These are phyloP conservation scores for Ricordea florida DNA, from an alignment of 92 coral and sea anemone species.

Conservation along the genomic window DNA sequence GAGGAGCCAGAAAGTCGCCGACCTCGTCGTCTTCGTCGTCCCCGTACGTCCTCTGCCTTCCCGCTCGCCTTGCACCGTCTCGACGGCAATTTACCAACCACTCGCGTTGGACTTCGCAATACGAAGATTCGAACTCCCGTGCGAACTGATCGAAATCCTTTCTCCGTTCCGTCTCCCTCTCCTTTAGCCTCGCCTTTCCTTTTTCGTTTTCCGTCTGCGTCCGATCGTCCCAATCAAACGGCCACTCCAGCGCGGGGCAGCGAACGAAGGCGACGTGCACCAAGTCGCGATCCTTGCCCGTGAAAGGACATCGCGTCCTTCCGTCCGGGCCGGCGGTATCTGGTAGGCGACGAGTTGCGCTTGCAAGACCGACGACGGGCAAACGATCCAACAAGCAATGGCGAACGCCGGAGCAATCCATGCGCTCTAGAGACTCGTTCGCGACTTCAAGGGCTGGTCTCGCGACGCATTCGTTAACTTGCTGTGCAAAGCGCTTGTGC, in stretches of 20 bases:
- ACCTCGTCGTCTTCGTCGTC: background rate
- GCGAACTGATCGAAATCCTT: too few species aligned
- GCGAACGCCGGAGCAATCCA: background rate
- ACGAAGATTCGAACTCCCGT: too few species aligned
- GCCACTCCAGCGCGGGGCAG: background rate
- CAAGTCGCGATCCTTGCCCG: background rate
- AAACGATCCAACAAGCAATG: background rate
- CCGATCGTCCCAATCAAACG: background rate
- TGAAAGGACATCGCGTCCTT: background rate
- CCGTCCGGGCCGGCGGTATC: background rate
- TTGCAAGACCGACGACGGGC: background rate
- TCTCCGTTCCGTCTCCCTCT: too few species aligned
- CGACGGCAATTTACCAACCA: too few species aligned
- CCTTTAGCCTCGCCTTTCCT: too few species aligned
- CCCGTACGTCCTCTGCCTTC: too few species aligned
- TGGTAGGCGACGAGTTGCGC: background rate
- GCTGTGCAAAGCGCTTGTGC: background rate
- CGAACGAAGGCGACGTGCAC: background rate
- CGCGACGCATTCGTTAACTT: background rate
- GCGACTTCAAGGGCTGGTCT: background rate
- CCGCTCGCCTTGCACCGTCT: too few species aligned
- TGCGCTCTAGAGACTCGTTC: background rate
- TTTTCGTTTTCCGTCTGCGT: too few species aligned
- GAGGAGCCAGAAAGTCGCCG: background rate
- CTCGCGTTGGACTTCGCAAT: too few species aligned